Percentiles rank a stretch among this genome's conserved stretches.
phyloP scores from a whole-genome alignment of 2,113 vertebrate species.

The Cnemophilus loriae region DNA sequence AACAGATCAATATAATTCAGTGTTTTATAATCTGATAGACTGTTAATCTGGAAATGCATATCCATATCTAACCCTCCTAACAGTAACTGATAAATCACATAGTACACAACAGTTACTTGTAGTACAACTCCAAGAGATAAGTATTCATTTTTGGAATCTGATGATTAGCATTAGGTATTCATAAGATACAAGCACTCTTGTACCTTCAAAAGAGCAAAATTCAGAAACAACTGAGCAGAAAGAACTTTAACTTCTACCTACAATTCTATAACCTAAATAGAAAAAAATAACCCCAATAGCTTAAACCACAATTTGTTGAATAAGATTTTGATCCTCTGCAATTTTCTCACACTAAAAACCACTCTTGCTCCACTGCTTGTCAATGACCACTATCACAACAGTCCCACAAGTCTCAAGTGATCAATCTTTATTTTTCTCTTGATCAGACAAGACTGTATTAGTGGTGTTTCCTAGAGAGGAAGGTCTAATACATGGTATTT shows the following conservation, averaged over 20 bases:
- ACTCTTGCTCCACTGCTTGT: neutral
- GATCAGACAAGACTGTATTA: neutral
- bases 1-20: neutral
- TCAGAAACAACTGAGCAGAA: neutral
- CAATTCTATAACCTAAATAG: neutral
- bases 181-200: neutral
- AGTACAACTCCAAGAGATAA: neutral
- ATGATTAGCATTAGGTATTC: neutral
- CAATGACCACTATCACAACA: neutral
- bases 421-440: neutral
- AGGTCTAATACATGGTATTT: neutral
- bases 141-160: neutral
- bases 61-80: neutral
- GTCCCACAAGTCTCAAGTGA: neutral
- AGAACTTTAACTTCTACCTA: neutral
- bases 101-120: neutral
- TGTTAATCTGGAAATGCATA: neutral
- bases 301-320: neutral
- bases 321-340: neutral
- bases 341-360: neutral
- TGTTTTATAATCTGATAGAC: neutral
- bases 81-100: neutral
- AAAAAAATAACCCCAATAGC: accelerated
- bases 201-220: neutral
- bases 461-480: neutral